These are phyloP conservation scores for Prinia subflava DNA, from an alignment of 2,113 vertebrate species.

Conservation along the genomic window DNA sequence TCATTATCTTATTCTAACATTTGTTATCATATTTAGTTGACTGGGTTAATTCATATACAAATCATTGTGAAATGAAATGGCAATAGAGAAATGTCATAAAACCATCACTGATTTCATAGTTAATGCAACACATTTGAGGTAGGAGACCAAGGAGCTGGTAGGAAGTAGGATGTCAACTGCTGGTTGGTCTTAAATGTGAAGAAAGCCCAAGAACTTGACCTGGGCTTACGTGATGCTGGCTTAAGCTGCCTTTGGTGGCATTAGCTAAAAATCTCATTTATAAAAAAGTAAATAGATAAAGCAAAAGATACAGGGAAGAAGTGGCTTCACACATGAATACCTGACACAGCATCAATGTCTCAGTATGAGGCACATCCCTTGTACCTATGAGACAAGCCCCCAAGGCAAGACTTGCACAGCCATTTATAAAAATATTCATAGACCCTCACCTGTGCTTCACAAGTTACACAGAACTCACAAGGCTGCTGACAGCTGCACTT, in stretches of 20 bases:
- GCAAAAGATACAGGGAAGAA: not conserved
- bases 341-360: not conserved
- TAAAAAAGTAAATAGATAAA: not conserved
- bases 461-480: not conserved
- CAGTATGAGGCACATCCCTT: not conserved
- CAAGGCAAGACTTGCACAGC: not conserved
- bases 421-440: not conserved
- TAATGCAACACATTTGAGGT: not conserved
- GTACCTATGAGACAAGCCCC: rapidly evolving
- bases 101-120: not conserved
- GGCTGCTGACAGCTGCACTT: not conserved
- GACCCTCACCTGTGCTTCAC: not conserved
- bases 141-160: not conserved
- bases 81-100: not conserved
- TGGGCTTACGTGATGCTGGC: not conserved
- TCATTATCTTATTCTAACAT: not conserved
- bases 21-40: not conserved
- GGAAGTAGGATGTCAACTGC: not conserved
- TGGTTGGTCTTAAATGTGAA: not conserved
- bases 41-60: not conserved
- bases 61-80: not conserved
- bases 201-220: not conserved
- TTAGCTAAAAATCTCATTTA: not conserved
- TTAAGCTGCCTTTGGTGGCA: not conserved
- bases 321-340: not conserved